Conservation (phyloP, 2,797 vertebrate genomes). For the Thamnophis elegans region DNA sequence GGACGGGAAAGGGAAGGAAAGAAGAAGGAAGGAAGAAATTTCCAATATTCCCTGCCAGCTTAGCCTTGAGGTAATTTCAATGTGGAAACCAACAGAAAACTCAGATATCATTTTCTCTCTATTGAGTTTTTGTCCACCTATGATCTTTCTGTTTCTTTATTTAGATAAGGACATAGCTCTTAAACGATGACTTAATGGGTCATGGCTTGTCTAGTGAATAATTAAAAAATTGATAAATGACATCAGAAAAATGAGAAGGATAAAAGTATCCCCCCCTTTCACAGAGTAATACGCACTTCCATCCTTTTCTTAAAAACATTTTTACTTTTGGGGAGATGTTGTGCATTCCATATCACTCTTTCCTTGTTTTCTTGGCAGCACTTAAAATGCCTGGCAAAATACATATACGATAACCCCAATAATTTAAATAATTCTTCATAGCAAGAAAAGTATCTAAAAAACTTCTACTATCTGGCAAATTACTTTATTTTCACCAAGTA, state of each 20-base stretch:
- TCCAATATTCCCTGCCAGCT: background rate
- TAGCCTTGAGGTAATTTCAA: background rate
- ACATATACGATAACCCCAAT: conserved; percentile 35
- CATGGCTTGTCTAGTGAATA: background rate
- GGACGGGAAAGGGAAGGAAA: background rate
- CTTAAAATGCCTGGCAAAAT: conserved; percentile 51
- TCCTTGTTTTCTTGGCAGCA: conserved; percentile 6
- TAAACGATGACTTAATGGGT: background rate
- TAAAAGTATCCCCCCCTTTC: background rate
- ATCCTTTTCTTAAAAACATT: background rate
- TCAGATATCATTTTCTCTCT: too few species aligned
- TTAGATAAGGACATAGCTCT: background rate
- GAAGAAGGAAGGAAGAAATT: background rate
- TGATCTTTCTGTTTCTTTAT: too few species aligned
- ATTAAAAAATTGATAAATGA: background rate
- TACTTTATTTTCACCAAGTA: conserved; percentile 68
- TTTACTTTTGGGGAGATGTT: background rate
- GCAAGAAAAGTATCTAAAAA: conserved; percentile 48
- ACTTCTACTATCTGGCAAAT: conserved; percentile 50
- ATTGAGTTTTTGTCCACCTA: too few species aligned
- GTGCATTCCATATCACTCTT: background rate
- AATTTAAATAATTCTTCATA: conserved; percentile 54
- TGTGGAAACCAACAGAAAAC: background rate
- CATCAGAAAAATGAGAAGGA: background rate
- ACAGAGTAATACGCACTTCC: background rate